phyloP scores from a whole-genome alignment of 2,797 vertebrate species.

The Ctenopoma multispine region DNA sequence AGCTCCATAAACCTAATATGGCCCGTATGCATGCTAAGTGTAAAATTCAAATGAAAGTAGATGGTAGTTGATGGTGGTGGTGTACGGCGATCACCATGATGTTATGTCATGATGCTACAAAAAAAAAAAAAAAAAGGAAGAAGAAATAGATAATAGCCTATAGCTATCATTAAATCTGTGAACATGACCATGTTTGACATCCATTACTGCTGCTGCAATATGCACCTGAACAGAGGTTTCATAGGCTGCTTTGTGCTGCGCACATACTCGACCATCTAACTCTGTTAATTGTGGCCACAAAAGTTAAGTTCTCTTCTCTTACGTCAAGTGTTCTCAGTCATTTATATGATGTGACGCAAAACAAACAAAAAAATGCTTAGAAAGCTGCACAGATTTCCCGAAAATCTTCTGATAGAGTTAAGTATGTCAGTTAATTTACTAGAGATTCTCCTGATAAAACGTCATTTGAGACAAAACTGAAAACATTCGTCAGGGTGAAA shows the following conservation, averaged over 20 bases:
- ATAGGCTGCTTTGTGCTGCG: slow-evolving; percentile 35
- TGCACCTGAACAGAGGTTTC: slow-evolving; percentile 3
- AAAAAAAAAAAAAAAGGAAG: neutral
- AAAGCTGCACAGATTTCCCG: neutral
- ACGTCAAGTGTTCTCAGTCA: neutral
- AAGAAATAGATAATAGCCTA: too few relatives aligned
- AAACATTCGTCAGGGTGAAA: too few relatives aligned
- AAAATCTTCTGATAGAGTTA: too few relatives aligned
- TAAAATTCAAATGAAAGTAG: neutral
- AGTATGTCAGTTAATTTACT: too few relatives aligned
- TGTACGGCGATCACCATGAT: neutral
- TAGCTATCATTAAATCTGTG: too few relatives aligned
- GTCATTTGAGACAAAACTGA: too few relatives aligned
- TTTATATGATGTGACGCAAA: neutral
- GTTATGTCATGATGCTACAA: slow-evolving; percentile 19
- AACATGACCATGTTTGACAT: neutral
- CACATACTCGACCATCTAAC: slow-evolving; percentile 47
- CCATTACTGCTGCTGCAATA: slow-evolving; percentile 19
- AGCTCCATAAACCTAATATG: neutral
- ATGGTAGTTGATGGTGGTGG: neutral
- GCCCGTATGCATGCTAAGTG: neutral
- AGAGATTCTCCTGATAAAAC: too few relatives aligned
- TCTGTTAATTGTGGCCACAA: slow-evolving; percentile 54
- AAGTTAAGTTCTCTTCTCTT: slow-evolving; percentile 34
- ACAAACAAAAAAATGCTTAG: neutral